phyloP scores from a whole-genome alignment of 2,113 vertebrate genomes.

The Gallinago paraguaiae region DNA sequence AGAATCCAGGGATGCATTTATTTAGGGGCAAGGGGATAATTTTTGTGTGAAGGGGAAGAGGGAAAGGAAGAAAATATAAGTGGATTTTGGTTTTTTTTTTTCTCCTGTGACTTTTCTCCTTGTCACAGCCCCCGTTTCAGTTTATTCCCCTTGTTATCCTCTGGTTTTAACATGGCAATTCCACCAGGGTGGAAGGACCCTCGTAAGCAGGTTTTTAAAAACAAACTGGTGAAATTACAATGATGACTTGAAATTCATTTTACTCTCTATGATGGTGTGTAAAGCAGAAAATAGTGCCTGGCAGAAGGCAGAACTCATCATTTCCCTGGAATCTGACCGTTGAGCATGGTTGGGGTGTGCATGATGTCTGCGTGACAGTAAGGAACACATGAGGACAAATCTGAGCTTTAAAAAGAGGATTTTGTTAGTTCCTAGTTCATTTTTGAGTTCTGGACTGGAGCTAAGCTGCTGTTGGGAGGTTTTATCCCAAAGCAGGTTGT shows the following conservation, averaged over 20 bases:
- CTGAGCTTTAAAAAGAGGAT: neutral
- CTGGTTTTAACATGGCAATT: neutral
- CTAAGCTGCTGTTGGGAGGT: neutral
- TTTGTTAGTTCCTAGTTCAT: neutral
- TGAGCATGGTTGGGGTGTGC: neutral
- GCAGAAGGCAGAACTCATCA: neutral
- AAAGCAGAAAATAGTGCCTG: neutral
- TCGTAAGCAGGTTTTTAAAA: neutral
- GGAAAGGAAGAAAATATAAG: neutral
- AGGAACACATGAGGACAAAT: fast-evolving
- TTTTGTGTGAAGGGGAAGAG: neutral
- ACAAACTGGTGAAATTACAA: neutral
- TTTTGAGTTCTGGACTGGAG: neutral
- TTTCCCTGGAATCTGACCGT: neutral
- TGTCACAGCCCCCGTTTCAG: neutral
- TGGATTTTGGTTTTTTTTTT: neutral
- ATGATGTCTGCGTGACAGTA: neutral
- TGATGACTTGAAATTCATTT: neutral
- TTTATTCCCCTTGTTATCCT: neutral
- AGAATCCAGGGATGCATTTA: neutral
- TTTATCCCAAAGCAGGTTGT: neutral
- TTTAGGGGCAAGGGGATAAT: neutral
- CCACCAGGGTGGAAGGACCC: neutral
- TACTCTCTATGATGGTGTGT: neutral
- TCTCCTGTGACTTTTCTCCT: neutral